phyloP scores from a whole-genome alignment of 2,888 invertebrate species.

The Camptogramma bilineatum region DNA sequence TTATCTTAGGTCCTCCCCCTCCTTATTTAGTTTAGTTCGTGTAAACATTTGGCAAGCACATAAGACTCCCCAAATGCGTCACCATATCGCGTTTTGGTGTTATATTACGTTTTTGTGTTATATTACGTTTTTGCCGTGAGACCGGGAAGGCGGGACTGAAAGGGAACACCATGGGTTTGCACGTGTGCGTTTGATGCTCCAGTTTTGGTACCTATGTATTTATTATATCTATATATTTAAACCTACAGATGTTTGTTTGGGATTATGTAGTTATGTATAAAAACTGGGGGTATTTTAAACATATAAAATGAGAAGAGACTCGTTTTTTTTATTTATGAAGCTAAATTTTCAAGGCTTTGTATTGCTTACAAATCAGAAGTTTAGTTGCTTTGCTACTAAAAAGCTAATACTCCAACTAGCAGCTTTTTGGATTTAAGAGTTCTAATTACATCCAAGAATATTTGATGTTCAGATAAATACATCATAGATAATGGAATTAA shows the following conservation, averaged over 20 bases:
- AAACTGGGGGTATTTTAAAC: background rate
- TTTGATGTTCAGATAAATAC: too few species aligned
- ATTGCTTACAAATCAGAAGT: too few species aligned
- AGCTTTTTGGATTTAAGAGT: too few species aligned
- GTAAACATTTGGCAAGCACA: constrained; percentile 27
- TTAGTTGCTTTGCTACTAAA: too few species aligned
- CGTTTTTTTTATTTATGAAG: too few species aligned
- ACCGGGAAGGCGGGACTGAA: constrained; percentile 74
- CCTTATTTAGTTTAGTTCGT: constrained; percentile 19
- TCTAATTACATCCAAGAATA: too few species aligned
- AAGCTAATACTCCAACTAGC: too few species aligned
- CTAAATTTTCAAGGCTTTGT: too few species aligned
- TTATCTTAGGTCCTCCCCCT: constrained; percentile 24
- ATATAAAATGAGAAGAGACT: background rate
- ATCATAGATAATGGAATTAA: too few species aligned
- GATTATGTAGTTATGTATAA: constrained; percentile 1
- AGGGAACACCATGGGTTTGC: constrained; percentile 76
- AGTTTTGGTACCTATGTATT: constrained; percentile 23
- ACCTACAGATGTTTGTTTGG: constrained; percentile 18
- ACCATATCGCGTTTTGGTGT: constrained; percentile 60
- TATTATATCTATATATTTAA: too few species aligned
- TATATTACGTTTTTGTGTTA: constrained; percentile 72
- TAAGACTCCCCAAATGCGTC: constrained; percentile 33
- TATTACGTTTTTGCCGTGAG: constrained; percentile 69
- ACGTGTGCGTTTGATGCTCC: constrained; percentile 61